A percentile compares a stretch with the other conserved stretches of the same genome.
phyloP scores from a whole-genome alignment of 2,888 invertebrate genomes.

The Dynastes grantii region DNA sequence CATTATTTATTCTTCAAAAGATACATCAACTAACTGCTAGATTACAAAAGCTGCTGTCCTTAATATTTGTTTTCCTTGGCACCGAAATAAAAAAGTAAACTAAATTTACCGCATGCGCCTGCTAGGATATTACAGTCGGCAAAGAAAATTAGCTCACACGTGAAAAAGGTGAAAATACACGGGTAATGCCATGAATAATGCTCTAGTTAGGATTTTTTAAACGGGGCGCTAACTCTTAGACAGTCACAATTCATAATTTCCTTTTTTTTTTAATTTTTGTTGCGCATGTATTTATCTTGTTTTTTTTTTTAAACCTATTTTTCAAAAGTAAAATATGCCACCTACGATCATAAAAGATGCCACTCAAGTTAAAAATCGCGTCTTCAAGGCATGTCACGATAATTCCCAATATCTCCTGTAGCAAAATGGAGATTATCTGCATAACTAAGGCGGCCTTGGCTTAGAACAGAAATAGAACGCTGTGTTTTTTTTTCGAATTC shows the following conservation, averaged over 20 bases:
- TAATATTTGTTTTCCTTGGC: constrained; percentile 1
- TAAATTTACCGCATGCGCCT: background rate
- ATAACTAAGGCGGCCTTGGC: constrained; percentile 7
- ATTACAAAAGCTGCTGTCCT: too few relatives aligned
- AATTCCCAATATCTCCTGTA: constrained; percentile 14
- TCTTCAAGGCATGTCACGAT: background rate
- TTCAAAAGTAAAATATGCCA: too few relatives aligned
- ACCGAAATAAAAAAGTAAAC: background rate
- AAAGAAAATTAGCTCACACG: background rate
- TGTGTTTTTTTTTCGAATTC: constrained; percentile 15
- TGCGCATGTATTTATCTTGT: too few relatives aligned
- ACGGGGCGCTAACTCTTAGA: too few relatives aligned
- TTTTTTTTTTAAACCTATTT: too few relatives aligned
- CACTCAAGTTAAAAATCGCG: background rate
- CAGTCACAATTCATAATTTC: too few relatives aligned
- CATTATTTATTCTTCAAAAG: too few relatives aligned
- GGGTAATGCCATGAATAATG: background rate
- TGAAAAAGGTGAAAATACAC: background rate
- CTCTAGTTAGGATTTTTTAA: background rate
- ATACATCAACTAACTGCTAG: too few relatives aligned
- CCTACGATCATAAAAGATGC: too few relatives aligned
- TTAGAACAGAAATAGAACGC: constrained; percentile 19
- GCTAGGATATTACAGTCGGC: background rate
- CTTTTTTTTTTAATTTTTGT: too few relatives aligned
- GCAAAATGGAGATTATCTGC: background rate